Percentiles rank a stretch among this genome's conserved stretches.
These are phyloP conservation scores for Cyprinodon tularosa DNA, from an alignment of 2,113 vertebrate genomes.

Conservation along the genomic window DNA sequence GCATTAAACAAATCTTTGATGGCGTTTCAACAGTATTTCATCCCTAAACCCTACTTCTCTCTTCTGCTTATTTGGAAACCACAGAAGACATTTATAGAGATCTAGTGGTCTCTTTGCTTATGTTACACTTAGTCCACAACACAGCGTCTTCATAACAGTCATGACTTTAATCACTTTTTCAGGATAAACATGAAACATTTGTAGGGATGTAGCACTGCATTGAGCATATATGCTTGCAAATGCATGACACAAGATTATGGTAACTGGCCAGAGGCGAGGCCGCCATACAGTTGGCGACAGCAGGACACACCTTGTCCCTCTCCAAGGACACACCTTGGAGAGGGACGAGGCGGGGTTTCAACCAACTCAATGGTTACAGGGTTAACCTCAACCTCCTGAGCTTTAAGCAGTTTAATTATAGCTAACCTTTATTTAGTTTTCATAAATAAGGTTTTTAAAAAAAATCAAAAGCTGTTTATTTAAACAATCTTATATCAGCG, in stretches of 20 bases:
- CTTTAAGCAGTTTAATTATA: neutral
- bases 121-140: slow-evolving; percentile 32
- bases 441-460: neutral
- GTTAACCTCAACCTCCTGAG: neutral
- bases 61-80: slow-evolving; percentile 49
- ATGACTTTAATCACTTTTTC: slow-evolving; percentile 1
- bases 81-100: slow-evolving; percentile 19
- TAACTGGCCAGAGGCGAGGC: too few species aligned
- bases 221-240: neutral
- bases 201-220: neutral
- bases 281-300: too few species aligned
- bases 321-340: too few species aligned
- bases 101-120: slow-evolving; percentile 15
- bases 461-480: neutral
- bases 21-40: slow-evolving; percentile 38
- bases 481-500: neutral
- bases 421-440: neutral
- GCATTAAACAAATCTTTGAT: slow-evolving; percentile 25
- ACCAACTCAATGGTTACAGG: too few species aligned
- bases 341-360: too few species aligned
- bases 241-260: neutral
- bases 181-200: slow-evolving; percentile 14
- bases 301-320: too few species aligned
- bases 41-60: slow-evolving; percentile 41
- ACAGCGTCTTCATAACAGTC: slow-evolving; percentile 5